Evolutionary conservation across 2,888 invertebrate genomes (phyloP).

Genomic region (Tanypteryx hageni): DNA sequence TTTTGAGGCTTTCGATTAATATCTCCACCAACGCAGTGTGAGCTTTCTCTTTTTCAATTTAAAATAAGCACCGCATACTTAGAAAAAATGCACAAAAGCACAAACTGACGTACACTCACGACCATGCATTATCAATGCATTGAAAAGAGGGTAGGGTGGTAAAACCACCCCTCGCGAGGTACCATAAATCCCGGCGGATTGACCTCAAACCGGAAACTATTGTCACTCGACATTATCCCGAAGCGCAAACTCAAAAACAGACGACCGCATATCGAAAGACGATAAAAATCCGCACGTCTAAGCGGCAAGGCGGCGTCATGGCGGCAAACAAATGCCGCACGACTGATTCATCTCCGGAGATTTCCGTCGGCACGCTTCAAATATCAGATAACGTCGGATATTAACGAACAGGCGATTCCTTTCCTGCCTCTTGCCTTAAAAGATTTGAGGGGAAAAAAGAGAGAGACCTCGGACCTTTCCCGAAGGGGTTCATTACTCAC

Average conservation of each 20-base stretch:
- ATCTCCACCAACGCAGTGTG: no score
- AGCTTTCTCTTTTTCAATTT: no score
- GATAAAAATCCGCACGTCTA: not conserved
- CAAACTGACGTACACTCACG: no score
- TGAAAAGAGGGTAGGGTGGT: no score
- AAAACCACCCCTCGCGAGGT: no score
- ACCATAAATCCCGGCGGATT: no score
- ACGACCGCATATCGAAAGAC: not conserved
- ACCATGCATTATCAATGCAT: no score
- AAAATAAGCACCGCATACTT: no score
- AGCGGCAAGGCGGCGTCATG: conserved; percentile 11
- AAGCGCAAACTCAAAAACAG: not conserved
- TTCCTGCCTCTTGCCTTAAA: not conserved
- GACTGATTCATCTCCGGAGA: not conserved
- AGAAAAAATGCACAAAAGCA: no score
- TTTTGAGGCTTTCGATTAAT: no score
- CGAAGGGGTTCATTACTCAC: not conserved
- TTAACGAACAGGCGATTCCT: not conserved
- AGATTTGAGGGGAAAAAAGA: not conserved
- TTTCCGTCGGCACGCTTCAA: conserved; percentile 13
- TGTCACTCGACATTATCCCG: not conserved
- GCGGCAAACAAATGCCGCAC: not conserved
- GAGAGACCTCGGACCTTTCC: conserved; percentile 1
- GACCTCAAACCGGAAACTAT: not conserved
- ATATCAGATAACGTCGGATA: conserved; percentile 24